Base-by-base conservation (phyloP, 2,797 vertebrate genomes). In the Spinibarbus caldwelli region DNA sequence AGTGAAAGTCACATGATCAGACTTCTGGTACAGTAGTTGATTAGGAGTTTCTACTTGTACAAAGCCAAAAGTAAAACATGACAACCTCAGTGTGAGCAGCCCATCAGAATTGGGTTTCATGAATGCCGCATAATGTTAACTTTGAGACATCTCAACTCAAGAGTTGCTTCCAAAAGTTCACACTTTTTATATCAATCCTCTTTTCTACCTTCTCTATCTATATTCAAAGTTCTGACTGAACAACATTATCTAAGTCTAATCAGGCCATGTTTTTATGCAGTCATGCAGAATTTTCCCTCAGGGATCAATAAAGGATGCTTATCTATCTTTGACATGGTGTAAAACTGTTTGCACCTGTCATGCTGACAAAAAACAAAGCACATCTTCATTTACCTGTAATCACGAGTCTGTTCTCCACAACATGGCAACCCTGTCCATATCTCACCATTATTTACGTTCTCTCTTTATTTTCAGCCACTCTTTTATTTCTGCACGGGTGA, bases 401-500 rank as follows among this genome's bases (percentile, higher is more conserved):
- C n/a, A 43, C n/a, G 11, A 29, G 47, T 66, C 45, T 34, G 47
- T 47, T 57, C 14, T 68, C 38, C 45, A 43, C 12, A 38, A 43
- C 59, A 52, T 21, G 57, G 82, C 49, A 62, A 78, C n/a, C 34
- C 10, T 71, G 43, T 43, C 26, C 21, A 45, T 79, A 64, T 52
- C 68, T 86, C 54, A 66, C 54, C 1, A n/a, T 64, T 86, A 67
- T 89, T 89, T 83, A 76, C 4, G 4, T 73, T 54, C 78, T 81
- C 83, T 86, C 84, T 73, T 41, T 88, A 86, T 72, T 45, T 79
- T 81, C 76, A 82, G 77, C 43, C 80, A 10, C 89, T 85, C 82
- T 85, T 90, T 71, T 80, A 82, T 85, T 86, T 89, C 89, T 45
- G 86, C 91, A 21, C 83, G 54, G 89, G 87, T 89, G 89, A 77